Percentiles rank a stretch among this genome's conserved stretches.
phyloP scores from a whole-genome alignment of 64 coral and sea anemone genomes.

The Actinia tenebrosa region DNA sequence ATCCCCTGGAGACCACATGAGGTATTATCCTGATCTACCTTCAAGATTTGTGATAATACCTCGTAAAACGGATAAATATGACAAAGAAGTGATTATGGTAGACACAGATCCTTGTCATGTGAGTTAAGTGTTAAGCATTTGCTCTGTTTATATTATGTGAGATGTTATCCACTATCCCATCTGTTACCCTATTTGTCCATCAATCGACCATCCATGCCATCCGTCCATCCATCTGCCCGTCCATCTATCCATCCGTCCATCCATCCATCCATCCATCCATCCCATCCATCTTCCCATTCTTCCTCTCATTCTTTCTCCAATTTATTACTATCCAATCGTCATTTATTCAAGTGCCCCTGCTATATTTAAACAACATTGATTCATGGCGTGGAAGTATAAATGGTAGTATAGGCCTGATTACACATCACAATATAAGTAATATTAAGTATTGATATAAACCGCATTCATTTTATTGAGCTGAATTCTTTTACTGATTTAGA shows the following conservation, averaged over 20 bases:
- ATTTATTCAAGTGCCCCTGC: too few species aligned
- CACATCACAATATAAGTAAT: too few species aligned
- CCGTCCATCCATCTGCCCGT: background rate
- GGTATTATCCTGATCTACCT: constrained; percentile 65
- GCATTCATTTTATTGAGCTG: too few species aligned
- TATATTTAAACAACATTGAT: too few species aligned
- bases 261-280: background rate
- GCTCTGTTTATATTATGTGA: background rate
- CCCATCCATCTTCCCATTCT: background rate
- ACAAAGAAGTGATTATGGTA: constrained; percentile 45
- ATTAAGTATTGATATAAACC: too few species aligned
- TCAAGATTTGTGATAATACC: constrained; percentile 91
- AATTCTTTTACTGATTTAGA: constrained; percentile 20
- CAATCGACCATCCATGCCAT: background rate
- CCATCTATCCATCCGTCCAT: background rate
- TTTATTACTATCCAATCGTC: too few species aligned
- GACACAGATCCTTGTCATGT: constrained; percentile 91
- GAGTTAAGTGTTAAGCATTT: constrained; percentile 20
- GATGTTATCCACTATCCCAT: background rate
- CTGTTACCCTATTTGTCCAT: background rate
- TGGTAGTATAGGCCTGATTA: too few species aligned
- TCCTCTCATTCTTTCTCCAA: too few species aligned
- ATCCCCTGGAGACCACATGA: constrained; percentile 83
- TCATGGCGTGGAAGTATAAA: too few species aligned
- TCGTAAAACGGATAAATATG: constrained; percentile 27